phyloP scores from a whole-genome alignment of 2,113 vertebrate species.

The Protomyctophum bolini region DNA sequence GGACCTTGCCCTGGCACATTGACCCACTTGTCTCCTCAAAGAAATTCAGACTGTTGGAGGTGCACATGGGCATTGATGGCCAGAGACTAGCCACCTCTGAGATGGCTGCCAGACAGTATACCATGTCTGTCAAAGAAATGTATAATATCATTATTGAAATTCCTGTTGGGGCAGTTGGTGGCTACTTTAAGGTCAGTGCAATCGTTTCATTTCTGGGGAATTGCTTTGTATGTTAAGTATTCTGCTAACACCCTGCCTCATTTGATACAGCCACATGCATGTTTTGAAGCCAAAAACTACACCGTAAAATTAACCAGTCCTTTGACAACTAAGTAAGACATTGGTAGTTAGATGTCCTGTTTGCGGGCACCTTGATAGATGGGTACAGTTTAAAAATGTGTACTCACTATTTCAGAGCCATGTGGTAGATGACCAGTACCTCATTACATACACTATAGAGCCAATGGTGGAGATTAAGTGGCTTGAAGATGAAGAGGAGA shows the following conservation, averaged over 20 bases:
- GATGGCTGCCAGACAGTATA: constrained; percentile 70
- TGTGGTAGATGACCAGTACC: constrained; percentile 51
- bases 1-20: constrained; percentile 80
- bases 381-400: background rate
- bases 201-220: too few relatives aligned
- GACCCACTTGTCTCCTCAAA: constrained; percentile 61
- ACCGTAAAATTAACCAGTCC: too few relatives aligned
- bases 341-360: background rate
- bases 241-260: too few relatives aligned
- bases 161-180: constrained; percentile 81
- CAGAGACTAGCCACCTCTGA: constrained; percentile 59
- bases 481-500: constrained; percentile 67
- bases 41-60: constrained; percentile 56
- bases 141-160: constrained; percentile 69
- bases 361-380: background rate
- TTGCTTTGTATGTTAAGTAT: too few relatives aligned
- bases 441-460: constrained; percentile 64
- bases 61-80: constrained; percentile 80
- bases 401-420: constrained; percentile 59
- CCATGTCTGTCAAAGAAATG: constrained; percentile 52
- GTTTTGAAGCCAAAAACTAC: too few relatives aligned
- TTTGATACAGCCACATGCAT: too few relatives aligned
- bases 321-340: too few relatives aligned
- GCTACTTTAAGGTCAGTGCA: constrained; percentile 82
- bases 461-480: constrained; percentile 78